Base-by-base conservation (phyloP, 1,140 invertebrate genomes). In the Mya arenaria region DNA sequence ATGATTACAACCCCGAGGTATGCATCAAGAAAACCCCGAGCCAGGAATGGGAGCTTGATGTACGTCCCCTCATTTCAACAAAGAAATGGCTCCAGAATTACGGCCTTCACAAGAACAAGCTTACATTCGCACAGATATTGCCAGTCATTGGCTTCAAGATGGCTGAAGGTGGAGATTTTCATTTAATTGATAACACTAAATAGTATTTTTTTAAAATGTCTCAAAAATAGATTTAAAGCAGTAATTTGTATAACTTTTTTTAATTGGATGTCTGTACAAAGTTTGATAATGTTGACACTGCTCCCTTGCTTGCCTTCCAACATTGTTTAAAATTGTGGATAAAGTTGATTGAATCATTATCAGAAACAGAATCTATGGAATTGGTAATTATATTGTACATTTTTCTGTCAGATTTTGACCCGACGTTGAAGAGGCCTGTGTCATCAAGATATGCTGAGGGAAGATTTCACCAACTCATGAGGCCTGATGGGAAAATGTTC, bases 81-180 rank as follows among this genome's bases (percentile, higher is more conserved):
- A 86, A 85, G 52, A 89, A 91, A 78, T 93, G 92, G 92, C 75
- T 92, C 3, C 86, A 89, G 58, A 90, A 90, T 66, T 91, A 92
- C 77, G 92, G 92, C 0, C 85, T 93, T 28, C 86, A 88, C 56
- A 88, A 88, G 62, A 91, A 90, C 74, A 87, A 88, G 30, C 81
- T 93, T 15, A 85, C 89, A 13, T 81, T 92, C 30, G 65, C 87
- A 37, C 87, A 90, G 60, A 86, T 93, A n/a, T 68, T 92, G 23
- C 89, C 89, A n/a, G 74, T 84, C 25, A 90, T 93, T 73, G 92
- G 92, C n/a, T 93, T 92, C 73, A 92, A 92, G 83, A 87, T 91
- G 32, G 86, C 82, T 83, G 90, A 92, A 81, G 91, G 91, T 92
- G 73, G 75, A n/a, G n/a, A n/a, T n/a, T n/a, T n/a, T n/a, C n/a